phyloP scores from a whole-genome alignment of 2,113 vertebrate genomes.

The Thymallus thymallus region DNA sequence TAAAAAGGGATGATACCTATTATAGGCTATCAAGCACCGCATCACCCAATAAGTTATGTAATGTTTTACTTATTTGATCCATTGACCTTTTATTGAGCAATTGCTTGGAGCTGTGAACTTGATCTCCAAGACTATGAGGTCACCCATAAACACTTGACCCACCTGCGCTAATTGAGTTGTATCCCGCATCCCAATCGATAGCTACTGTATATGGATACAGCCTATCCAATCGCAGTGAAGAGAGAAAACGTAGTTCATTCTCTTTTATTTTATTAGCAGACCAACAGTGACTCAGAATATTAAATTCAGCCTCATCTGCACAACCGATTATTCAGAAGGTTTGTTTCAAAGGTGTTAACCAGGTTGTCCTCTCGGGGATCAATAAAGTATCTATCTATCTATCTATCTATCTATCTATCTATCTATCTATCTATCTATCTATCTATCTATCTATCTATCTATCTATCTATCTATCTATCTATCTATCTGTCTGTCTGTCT shows the following conservation, averaged over 20 bases:
- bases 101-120: conserved; percentile 47
- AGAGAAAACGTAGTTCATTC: not conserved
- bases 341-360: not conserved
- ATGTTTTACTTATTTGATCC: conserved; percentile 40
- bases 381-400: too few relatives aligned
- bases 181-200: conserved; percentile 60
- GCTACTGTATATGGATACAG: not conserved
- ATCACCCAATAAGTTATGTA: not conserved
- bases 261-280: too few relatives aligned
- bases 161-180: conserved; percentile 57
- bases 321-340: not conserved
- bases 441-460: too few relatives aligned
- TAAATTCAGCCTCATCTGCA: not conserved
- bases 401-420: too few relatives aligned
- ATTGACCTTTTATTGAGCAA: conserved; percentile 44
- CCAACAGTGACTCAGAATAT: not conserved
- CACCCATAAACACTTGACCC: conserved; percentile 70
- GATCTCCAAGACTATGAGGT: conserved; percentile 61
- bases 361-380: too few relatives aligned
- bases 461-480: too few relatives aligned
- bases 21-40: not conserved
- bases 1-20: not conserved
- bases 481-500: too few relatives aligned
- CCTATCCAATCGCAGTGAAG: not conserved
- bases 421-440: too few relatives aligned